A percentile compares a stretch with the other conserved stretches of the same genome.
phyloP scores from a whole-genome alignment of 1,140 invertebrate genomes.

The Agrypnia vestita region DNA sequence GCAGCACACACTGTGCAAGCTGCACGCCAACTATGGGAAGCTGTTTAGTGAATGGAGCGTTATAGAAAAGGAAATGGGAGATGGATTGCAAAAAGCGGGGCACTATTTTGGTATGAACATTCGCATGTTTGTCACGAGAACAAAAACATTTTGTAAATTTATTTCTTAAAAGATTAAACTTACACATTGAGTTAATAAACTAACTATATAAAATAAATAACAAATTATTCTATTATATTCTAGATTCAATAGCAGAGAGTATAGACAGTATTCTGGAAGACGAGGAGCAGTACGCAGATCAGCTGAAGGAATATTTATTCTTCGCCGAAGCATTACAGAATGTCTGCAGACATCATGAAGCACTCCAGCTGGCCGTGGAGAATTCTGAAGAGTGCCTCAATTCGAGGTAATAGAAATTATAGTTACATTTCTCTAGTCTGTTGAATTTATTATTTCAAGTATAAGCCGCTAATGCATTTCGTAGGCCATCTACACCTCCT shows the following conservation, averaged over 20 bases:
- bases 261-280: conserved; percentile 86
- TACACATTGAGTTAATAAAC: too few relatives aligned
- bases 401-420: conserved; percentile 76
- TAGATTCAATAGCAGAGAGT: conserved; percentile 84
- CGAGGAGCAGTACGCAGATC: conserved; percentile 87
- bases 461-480: too few relatives aligned
- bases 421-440: too few relatives aligned
- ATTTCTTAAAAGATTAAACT: too few relatives aligned
- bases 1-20: conserved; percentile 85
- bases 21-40: conserved; percentile 87
- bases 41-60: conserved; percentile 91
- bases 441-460: too few relatives aligned
- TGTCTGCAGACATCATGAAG: conserved; percentile 83
- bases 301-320: conserved; percentile 89
- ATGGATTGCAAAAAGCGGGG: conserved; percentile 81
- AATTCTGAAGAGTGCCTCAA: conserved; percentile 78
- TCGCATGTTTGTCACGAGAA: neutral
- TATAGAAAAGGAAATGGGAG: conserved; percentile 88
- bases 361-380: conserved; percentile 82
- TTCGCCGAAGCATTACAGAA: conserved; percentile 83
- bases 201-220: neutral
- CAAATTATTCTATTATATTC: conserved; percentile 61
- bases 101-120: conserved; percentile 73
- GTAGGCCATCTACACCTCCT: too few relatives aligned
- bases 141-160: too few relatives aligned